A percentile compares a stretch with the other conserved stretches of the same genome.
Evolutionary conservation across 2,797 vertebrate genomes (phyloP).

Genomic region (Takifugu ocellatus): DNA sequence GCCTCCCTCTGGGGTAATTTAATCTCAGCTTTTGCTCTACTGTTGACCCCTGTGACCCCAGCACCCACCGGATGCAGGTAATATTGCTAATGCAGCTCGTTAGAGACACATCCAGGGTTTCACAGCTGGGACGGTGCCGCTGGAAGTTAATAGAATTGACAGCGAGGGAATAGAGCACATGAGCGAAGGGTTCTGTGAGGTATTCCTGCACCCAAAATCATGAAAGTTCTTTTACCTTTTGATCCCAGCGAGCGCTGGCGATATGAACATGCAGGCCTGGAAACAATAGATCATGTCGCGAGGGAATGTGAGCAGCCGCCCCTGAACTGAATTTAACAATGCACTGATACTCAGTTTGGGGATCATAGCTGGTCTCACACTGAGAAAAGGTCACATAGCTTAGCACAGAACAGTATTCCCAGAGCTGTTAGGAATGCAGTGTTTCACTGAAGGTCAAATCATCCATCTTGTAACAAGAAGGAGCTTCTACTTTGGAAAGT

Average conservation of each 20-base stretch:
- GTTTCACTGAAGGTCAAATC: conserved; percentile 38
- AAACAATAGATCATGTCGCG: too few species aligned
- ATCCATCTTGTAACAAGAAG: conserved; percentile 12
- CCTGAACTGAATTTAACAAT: background rate
- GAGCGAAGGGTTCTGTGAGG: conserved; percentile 15
- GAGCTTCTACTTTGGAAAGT: conserved; percentile 24
- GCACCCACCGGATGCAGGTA: conserved; percentile 69
- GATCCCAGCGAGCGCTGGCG: background rate
- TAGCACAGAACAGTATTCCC: conserved; percentile 2
- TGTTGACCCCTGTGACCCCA: conserved; percentile 65
- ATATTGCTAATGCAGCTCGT: conserved; percentile 76
- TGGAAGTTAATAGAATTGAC: conserved; percentile 67
- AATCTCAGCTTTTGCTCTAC: conserved; percentile 68
- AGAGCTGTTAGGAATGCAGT: conserved; percentile 12
- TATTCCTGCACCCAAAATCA: conserved; percentile 28
- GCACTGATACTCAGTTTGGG: background rate
- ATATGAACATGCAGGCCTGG: too few species aligned
- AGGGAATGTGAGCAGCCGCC: too few species aligned
- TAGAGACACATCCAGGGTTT: conserved; percentile 59
- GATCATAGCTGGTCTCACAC: conserved; percentile 4
- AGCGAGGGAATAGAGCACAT: conserved; percentile 25
- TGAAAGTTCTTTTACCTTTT: conserved; percentile 21
- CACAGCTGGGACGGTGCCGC: conserved; percentile 60
- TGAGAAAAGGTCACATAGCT: conserved; percentile 1
- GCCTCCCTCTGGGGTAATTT: conserved; percentile 68